Base-by-base conservation (phyloP, 2,888 invertebrate species). In the Polylopha cassiicola region DNA sequence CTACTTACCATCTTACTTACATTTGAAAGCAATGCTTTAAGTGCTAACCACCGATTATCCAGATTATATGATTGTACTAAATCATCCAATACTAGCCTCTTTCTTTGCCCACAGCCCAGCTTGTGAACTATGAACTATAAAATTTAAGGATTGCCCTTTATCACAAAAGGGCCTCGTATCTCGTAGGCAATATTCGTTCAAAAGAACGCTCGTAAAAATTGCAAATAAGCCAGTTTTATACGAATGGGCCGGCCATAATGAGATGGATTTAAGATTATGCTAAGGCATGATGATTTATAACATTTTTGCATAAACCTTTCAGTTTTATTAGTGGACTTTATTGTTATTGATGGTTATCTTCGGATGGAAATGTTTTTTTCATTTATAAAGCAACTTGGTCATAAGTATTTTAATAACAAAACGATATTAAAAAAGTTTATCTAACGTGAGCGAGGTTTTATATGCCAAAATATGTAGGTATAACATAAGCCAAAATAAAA, bases 71-170 rank as follows among this genome's bases (percentile, higher is more conserved):
- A 66, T 72, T 61, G 66, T 57, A 58, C 59, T 84, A 82, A 82
- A 82, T 82, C 82, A 81, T 74, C 61, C 59, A 53, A 76, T 73
- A 73, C 73, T 80, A 74, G 67, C 57, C 60, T 66, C 63, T 65
- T 73, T 63, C 65, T 64, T 62, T 60, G 58, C 58, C 48, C 57
- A 56, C 50, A 61, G 57, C 56, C 54, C 57, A 58, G 57, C 48
- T 53, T 63, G 61, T 74, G 81, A 80, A 81, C 81, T 80, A 82
- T 75, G 79, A 77, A 74, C 82, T 77, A 78, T 81, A 82, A 84
- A 81, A 73, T 81, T 82, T 78, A 82, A 75, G 78, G 65, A 80
- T 77, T 64, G 69, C 73, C 58, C 54, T 66, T 64, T 67, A 71
- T 70, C 62, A 77, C 66, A 76, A 75, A 80, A 71, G 72, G 71